Evolutionary conservation across 2,797 vertebrate species (phyloP).

Genomic region (Coregonus ussuriensis): DNA sequence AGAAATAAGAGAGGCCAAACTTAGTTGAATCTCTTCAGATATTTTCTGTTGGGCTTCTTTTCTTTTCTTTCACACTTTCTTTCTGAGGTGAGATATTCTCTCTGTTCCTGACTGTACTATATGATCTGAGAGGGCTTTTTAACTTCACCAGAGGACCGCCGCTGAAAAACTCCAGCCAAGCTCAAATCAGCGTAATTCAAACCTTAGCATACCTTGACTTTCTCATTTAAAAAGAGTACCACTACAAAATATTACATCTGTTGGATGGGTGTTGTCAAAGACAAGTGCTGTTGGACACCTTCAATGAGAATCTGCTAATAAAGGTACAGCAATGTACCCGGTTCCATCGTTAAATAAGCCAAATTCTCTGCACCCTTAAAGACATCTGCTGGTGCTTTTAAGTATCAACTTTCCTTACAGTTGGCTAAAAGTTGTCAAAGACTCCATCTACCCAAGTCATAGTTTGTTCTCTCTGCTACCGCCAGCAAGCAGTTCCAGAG

Average conservation of each 20-base stretch:
- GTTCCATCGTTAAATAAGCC: constrained; percentile 52
- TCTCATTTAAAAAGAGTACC: not conserved
- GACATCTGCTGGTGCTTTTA: constrained; percentile 49
- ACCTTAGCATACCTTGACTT: constrained; percentile 21
- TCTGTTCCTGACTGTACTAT: constrained; percentile 18
- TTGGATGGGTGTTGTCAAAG: constrained; percentile 33
- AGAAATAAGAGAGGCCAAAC: constrained; percentile 29
- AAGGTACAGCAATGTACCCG: constrained; percentile 45
- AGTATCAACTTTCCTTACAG: constrained; percentile 41
- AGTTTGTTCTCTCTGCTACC: no score
- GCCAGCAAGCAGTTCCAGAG: no score
- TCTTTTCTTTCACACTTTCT: constrained; percentile 24
- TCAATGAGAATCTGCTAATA: constrained; percentile 45
- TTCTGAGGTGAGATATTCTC: constrained; percentile 29
- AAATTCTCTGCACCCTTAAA: constrained; percentile 61
- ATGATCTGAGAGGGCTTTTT: constrained; percentile 23
- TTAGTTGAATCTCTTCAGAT: constrained; percentile 20
- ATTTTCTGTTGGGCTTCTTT: constrained; percentile 7
- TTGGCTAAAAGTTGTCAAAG: no score
- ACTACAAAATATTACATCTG: constrained; percentile 42
- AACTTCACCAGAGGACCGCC: constrained; percentile 22
- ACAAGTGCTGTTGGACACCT: constrained; percentile 39
- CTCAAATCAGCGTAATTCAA: constrained; percentile 23
- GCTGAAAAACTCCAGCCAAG: constrained; percentile 28
- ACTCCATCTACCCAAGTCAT: no score